Evolutionary conservation across 2,113 vertebrate species (phyloP).

Genomic region (Colistium nudipinnis): DNA sequence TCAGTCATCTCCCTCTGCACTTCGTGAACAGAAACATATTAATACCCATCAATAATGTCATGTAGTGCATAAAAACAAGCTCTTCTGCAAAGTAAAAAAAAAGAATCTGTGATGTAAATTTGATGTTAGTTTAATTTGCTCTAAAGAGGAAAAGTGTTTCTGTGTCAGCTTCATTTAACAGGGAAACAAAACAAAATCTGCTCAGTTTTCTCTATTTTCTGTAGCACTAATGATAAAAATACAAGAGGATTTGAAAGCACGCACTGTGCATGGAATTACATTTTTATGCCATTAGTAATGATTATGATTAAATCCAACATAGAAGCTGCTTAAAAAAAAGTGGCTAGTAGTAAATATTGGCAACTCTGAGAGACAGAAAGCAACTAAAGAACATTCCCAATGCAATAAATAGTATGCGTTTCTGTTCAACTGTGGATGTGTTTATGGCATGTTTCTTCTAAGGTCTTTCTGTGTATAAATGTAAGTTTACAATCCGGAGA

Average conservation of each 20-base stretch:
- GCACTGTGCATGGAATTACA: conserved; percentile 16
- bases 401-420: no score
- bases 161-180: conserved; percentile 70
- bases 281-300: neutral
- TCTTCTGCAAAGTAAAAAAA: conserved; percentile 33
- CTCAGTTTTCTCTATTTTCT: conserved; percentile 42
- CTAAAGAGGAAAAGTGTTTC: conserved; percentile 40
- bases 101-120: conserved; percentile 66
- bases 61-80: conserved; percentile 40
- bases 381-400: no score
- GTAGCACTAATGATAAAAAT: conserved; percentile 26
- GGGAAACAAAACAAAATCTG: conserved; percentile 58
- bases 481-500: no score
- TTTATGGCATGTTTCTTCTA: no score
- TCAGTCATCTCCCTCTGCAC: conserved; percentile 34
- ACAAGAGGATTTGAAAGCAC: conserved; percentile 2
- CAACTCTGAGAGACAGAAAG: neutral
- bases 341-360: neutral
- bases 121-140: conserved; percentile 70
- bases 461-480: no score
- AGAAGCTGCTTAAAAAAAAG: neutral
- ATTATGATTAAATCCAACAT: neutral
- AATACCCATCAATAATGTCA: conserved; percentile 56
- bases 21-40: conserved; percentile 45
- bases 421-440: no score